phyloP scores from a whole-genome alignment of 2,113 vertebrate genomes.

The Strix uralensis region DNA sequence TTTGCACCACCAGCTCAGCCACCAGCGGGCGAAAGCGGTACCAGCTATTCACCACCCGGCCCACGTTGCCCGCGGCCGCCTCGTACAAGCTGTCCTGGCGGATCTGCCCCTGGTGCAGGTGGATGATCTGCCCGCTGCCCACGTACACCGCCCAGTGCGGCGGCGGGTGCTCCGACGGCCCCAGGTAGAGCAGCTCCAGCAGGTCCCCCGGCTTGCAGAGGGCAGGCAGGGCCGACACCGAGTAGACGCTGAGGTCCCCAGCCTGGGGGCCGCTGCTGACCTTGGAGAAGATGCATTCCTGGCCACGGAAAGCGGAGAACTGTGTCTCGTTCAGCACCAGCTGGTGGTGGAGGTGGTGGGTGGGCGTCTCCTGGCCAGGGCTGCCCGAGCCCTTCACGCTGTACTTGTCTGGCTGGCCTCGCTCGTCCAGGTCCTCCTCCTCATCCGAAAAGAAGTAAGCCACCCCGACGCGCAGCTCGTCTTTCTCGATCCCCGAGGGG shows the following conservation, averaged over 20 bases:
- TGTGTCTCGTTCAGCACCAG: slow-evolving; percentile 90
- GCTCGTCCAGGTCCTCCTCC: slow-evolving; percentile 97
- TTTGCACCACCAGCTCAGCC: slow-evolving; percentile 95
- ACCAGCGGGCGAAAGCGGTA: slow-evolving; percentile 95
- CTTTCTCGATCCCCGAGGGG: slow-evolving; percentile 97
- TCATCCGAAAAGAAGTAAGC: slow-evolving; percentile 99
- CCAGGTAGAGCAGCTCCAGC: slow-evolving; percentile 90
- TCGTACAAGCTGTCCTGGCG: slow-evolving; percentile 95
- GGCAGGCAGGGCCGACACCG: slow-evolving; percentile 87
- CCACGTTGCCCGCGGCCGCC: slow-evolving; percentile 86
- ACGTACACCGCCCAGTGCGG: slow-evolving; percentile 97
- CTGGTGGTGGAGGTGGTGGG: slow-evolving; percentile 72
- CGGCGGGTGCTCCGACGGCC: slow-evolving; percentile 79
- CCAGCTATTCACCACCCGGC: slow-evolving; percentile 94
- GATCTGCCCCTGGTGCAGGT: slow-evolving; percentile 95
- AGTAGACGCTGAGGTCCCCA: slow-evolving; percentile 90
- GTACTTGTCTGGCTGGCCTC: slow-evolving; percentile 91
- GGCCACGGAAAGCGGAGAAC: slow-evolving; percentile 95
- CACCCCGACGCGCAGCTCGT: slow-evolving; percentile 98
- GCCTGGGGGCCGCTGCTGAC: slow-evolving; percentile 86
- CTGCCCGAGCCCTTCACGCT: slow-evolving; percentile 77
- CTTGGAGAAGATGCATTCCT: slow-evolving; percentile 99
- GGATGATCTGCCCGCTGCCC: slow-evolving; percentile 90
- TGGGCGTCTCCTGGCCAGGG: slow-evolving; percentile 65
- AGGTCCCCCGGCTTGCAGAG: slow-evolving; percentile 96